Percentiles rank a stretch among this genome's conserved stretches.
Evolutionary conservation across 2,888 invertebrate genomes (phyloP).

Genomic region (Stegophylla sp.): DNA sequence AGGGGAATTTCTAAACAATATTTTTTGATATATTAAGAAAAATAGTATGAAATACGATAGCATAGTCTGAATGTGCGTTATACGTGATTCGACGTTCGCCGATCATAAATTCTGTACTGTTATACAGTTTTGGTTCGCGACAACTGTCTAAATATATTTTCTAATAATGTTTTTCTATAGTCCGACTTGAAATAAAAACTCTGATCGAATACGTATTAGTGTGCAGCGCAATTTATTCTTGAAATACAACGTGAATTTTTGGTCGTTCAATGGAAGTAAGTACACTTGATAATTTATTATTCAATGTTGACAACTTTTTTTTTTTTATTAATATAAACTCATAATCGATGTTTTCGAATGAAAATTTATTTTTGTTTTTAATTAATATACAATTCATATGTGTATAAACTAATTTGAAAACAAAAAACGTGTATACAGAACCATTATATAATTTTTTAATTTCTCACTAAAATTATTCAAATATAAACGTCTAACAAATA

Average conservation of each 20-base stretch:
- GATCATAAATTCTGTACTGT: not conserved
- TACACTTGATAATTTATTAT: not conserved
- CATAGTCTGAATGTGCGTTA: constrained; percentile 45
- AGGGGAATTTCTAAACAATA: constrained; percentile 43
- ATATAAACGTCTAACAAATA: too few relatives aligned
- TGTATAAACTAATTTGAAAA: not conserved
- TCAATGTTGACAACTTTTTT: not conserved
- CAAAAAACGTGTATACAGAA: not conserved
- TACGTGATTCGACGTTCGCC: constrained; percentile 42
- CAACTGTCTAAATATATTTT: not conserved
- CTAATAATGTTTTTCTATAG: constrained; percentile 33
- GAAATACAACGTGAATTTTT: not conserved
- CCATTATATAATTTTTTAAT: not conserved
- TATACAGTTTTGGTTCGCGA: constrained; percentile 22
- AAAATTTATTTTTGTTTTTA: not conserved
- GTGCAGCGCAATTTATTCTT: not conserved
- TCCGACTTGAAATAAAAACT: constrained; percentile 26
- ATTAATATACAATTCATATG: not conserved
- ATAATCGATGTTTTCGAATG: too few relatives aligned
- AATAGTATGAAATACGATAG: constrained; percentile 43
- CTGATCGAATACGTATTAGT: not conserved
- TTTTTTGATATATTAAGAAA: constrained; percentile 55
- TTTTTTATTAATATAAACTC: too few relatives aligned
- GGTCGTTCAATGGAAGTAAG: constrained; percentile 47
- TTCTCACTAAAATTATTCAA: not conserved